Percentiles rank a stretch among this genome's conserved stretches.
Evolutionary conservation across 1,140 invertebrate genomes (phyloP).

Genomic region (Drosophila quadrilineata): DNA sequence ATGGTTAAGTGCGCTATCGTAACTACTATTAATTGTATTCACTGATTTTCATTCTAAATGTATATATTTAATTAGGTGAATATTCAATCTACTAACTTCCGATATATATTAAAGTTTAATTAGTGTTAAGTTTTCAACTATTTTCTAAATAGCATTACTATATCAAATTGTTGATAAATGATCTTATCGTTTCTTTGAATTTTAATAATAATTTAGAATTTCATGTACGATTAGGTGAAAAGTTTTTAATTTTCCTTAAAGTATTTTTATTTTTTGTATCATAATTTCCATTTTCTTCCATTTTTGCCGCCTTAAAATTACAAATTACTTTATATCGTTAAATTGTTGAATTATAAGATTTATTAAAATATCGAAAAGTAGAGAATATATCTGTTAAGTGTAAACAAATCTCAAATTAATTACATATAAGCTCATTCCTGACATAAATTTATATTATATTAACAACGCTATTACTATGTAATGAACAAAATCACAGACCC

Average conservation of each 20-base stretch:
- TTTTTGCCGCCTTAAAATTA: slow-evolving; percentile 34
- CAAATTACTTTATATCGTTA: slow-evolving; percentile 22
- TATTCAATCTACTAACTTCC: slow-evolving; percentile 36
- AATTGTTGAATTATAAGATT: slow-evolving; percentile 12
- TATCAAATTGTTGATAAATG: slow-evolving; percentile 9
- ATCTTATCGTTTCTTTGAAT: neutral
- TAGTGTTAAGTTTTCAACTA: neutral
- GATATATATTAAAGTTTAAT: slow-evolving; percentile 41
- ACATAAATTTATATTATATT: neutral
- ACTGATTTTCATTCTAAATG: slow-evolving; percentile 39
- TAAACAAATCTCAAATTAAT: neutral
- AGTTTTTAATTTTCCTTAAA: slow-evolving; percentile 30
- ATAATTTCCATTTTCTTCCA: slow-evolving; percentile 40
- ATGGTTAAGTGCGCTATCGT: slow-evolving; percentile 52
- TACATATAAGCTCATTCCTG: neutral
- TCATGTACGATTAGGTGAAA: slow-evolving; percentile 62
- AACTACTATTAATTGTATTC: too few species aligned
- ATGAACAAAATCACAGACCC: slow-evolving; percentile 62
- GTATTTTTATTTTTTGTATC: slow-evolving; percentile 22
- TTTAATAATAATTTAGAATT: slow-evolving; percentile 76
- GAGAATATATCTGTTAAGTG: too few species aligned
- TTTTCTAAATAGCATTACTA: slow-evolving; percentile 4
- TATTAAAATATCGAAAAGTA: too few species aligned
- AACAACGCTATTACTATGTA: slow-evolving; percentile 47
- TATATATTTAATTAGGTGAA: slow-evolving; percentile 35